A percentile compares a stretch with the other conserved stretches of the same genome.
These are phyloP conservation scores for Proisotoma minuta DNA, from an alignment of 2,888 invertebrate genomes.

Conservation along the genomic window DNA sequence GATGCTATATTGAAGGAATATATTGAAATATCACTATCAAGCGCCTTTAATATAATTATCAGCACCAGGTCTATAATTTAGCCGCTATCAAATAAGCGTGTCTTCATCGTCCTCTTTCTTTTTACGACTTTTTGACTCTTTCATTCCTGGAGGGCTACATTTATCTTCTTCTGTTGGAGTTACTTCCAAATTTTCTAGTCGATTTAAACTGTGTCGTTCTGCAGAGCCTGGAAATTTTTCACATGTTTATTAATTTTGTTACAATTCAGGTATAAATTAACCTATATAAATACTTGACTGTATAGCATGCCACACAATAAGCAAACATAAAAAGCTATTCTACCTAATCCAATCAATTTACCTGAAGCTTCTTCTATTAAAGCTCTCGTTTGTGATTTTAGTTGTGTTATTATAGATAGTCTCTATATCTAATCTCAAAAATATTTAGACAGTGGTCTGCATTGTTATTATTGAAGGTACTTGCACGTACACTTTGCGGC, in stretches of 20 bases:
- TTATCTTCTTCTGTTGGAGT: conserved; percentile 48
- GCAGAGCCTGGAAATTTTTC: conserved; percentile 48
- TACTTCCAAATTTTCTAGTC: conserved; percentile 49
- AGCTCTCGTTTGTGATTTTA: too few relatives aligned
- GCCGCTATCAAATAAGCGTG: conserved; percentile 44
- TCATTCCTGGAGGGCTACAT: conserved; percentile 23
- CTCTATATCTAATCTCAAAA: too few relatives aligned
- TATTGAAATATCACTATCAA: too few relatives aligned
- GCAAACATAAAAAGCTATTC: not conserved
- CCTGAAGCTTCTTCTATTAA: too few relatives aligned
- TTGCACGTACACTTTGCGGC: not conserved
- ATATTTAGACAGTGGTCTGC: too few relatives aligned
- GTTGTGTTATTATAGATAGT: too few relatives aligned
- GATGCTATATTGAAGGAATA: too few relatives aligned
- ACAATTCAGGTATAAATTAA: not conserved
- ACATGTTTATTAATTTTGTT: not conserved
- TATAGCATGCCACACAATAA: not conserved
- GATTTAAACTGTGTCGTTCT: conserved; percentile 48
- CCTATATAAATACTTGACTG: not conserved
- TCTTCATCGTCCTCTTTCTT: conserved; percentile 45
- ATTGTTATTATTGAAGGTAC: too few relatives aligned
- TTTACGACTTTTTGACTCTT: conserved; percentile 28
- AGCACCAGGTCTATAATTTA: too few relatives aligned
- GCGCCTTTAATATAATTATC: too few relatives aligned
- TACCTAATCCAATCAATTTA: too few relatives aligned